Percentiles rank a stretch among this genome's conserved stretches.
These are phyloP conservation scores for Agrenia bidenticulata DNA, from an alignment of 2,888 invertebrate genomes.

Conservation along the genomic window DNA sequence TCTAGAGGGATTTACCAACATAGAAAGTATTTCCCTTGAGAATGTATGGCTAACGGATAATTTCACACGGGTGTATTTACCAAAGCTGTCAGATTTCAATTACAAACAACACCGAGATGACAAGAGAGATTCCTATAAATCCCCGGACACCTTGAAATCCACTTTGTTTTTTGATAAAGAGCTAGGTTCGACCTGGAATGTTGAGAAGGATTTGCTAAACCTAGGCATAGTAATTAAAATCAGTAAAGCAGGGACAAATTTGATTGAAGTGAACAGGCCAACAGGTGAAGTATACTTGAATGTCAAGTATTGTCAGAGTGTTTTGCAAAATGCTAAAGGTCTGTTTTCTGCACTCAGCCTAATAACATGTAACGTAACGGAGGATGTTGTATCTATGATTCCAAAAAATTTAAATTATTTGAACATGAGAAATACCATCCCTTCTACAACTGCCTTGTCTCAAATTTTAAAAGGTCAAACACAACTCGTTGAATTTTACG, in stretches of 20 bases:
- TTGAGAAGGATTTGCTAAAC: slow-evolving; percentile 24
- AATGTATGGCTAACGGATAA: slow-evolving; percentile 24
- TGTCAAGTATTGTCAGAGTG: slow-evolving; percentile 22
- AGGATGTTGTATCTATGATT: not conserved
- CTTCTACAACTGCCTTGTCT: slow-evolving; percentile 7
- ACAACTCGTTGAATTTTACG: slow-evolving; percentile 21
- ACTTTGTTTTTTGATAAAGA: slow-evolving; percentile 25
- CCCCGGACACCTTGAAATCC: slow-evolving; percentile 15
- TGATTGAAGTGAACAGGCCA: slow-evolving; percentile 19
- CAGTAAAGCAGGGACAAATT: slow-evolving; percentile 19
- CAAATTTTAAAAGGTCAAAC: slow-evolving; percentile 1
- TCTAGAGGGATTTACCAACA: slow-evolving; percentile 5
- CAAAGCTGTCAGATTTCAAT: slow-evolving; percentile 11
- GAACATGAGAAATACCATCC: slow-evolving; percentile 25
- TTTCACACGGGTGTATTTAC: slow-evolving; percentile 18
- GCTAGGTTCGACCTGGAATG: slow-evolving; percentile 12
- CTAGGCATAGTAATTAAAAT: slow-evolving; percentile 16
- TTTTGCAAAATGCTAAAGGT: slow-evolving; percentile 13
- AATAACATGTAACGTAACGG: slow-evolving; percentile 28
- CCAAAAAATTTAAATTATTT: slow-evolving; percentile 26
- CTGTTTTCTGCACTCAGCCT: slow-evolving; percentile 12
- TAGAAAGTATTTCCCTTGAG: slow-evolving; percentile 15
- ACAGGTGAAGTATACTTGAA: slow-evolving; percentile 25
- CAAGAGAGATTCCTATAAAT: slow-evolving; percentile 28
- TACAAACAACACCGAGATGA: slow-evolving; percentile 25